Conservation (phyloP, 2,113 vertebrate species). For the Antennarius striatus region DNA sequence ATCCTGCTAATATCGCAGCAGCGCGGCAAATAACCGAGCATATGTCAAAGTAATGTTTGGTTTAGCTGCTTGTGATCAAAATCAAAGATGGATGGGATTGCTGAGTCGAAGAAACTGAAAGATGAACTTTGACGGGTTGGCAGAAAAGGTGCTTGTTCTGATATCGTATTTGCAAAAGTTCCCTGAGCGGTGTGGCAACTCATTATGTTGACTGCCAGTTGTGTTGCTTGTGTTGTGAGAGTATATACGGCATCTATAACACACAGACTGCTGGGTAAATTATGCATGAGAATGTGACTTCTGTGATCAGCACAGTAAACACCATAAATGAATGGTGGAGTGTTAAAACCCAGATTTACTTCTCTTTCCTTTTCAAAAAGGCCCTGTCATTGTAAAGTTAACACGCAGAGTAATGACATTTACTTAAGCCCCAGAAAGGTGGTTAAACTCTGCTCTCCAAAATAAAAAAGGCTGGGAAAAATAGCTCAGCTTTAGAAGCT, state of each 20-base stretch:
- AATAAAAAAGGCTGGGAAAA: constrained; percentile 25
- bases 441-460: constrained; percentile 2
- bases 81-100: constrained; percentile 29
- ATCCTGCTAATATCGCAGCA: constrained; percentile 46
- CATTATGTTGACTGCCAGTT: constrained; percentile 50
- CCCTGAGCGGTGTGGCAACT: constrained; percentile 45
- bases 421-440: background rate
- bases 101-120: background rate
- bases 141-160: constrained; percentile 13
- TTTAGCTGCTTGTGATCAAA: constrained; percentile 21
- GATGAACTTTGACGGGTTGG: constrained; percentile 11
- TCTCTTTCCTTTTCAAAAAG: constrained; percentile 4
- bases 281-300: constrained; percentile 47
- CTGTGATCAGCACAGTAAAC: constrained; percentile 31
- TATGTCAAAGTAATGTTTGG: constrained; percentile 32
- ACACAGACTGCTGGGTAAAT: constrained; percentile 32
- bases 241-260: background rate
- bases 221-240: constrained; percentile 8
- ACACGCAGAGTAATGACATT: constrained; percentile 3
- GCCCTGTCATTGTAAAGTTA: constrained; percentile 1
- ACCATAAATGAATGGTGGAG: constrained; percentile 20
- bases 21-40: constrained; percentile 31
- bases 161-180: constrained; percentile 36
- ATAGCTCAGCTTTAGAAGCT: background rate
- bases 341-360: background rate